Percentiles rank a stretch among this genome's conserved stretches.
phyloP scores from a whole-genome alignment of 2,113 vertebrate genomes.

The Bubo bubo region DNA sequence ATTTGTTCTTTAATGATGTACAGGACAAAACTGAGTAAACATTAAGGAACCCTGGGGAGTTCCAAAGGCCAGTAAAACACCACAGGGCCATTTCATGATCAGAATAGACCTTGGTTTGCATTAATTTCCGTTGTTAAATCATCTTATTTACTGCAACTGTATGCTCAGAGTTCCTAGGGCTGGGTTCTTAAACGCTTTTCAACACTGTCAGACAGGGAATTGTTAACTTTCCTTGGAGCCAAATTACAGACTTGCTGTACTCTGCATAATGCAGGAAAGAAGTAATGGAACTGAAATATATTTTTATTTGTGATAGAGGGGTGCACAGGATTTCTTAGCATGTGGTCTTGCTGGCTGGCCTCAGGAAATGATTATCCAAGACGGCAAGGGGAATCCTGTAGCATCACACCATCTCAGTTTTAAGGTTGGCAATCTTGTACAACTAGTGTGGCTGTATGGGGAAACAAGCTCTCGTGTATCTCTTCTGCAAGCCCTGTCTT shows the following conservation, averaged over 20 bases:
- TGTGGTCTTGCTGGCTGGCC: neutral
- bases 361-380: neutral
- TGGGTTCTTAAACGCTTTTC: neutral
- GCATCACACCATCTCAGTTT: neutral
- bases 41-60: neutral
- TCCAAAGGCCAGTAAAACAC: neutral
- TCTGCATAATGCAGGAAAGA: neutral
- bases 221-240: neutral
- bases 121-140: conserved; percentile 1
- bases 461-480: neutral
- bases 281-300: neutral
- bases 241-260: neutral
- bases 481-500: neutral
- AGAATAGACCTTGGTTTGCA: neutral
- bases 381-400: neutral
- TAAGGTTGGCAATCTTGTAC: neutral
- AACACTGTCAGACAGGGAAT: neutral
- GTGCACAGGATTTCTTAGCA: neutral
- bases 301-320: neutral
- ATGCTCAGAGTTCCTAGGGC: neutral
- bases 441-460: neutral
- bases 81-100: neutral
- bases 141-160: neutral
- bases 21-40: neutral
- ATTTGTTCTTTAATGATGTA: neutral